Base-by-base conservation (phyloP, 2,113 vertebrate genomes). In the Laticauda colubrina region DNA sequence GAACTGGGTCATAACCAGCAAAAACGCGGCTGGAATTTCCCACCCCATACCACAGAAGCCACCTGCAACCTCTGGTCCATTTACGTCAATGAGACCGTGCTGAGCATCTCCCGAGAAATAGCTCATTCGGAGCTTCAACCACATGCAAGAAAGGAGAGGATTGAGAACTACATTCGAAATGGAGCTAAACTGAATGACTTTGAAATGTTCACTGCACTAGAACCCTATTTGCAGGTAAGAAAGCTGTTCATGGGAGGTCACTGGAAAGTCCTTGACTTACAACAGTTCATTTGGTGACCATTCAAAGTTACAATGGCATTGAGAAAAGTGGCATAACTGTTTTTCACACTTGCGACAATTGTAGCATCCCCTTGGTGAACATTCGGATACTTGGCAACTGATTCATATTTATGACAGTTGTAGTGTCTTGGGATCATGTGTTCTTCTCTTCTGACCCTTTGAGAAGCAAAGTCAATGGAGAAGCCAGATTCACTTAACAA, bases 11-110 rank as follows among this genome's bases (percentile, higher is more conserved):
- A 98, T 96, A 98, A 98, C 90, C 98, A 98, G 48, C 98, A 98
- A 95, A 95, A 96, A 88, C 2, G 43, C 2, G 95, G 91, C 48
- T 98, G 98, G 98, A 97, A 98, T 91, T 98, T 98, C 93, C 95
- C 93, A 5, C 85, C 97, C 11, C 96, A 98, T 89, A 98, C 98
- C 88, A 98, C 97, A 1, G 98, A 98, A 94, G 97, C 97, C 20
- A 98, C 98, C 2, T 98, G 98, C 95, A 98, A 98, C 94, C 96
- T 99, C 94, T 98, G 98, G 98, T 97, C 98, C 1, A 94, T 98
- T 93, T 98, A 98, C 43, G 95, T 98, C 87, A 96, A 98, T 5
- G 97, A 98, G 94, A 94, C 93, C 0, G 96, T 97, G 81, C 94
- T 98, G 43, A 94, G 95, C 0, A n/a, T 97, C 56, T 48, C 97